Conservation (phyloP, 2,113 vertebrate genomes). For the Eira barbara region DNA sequence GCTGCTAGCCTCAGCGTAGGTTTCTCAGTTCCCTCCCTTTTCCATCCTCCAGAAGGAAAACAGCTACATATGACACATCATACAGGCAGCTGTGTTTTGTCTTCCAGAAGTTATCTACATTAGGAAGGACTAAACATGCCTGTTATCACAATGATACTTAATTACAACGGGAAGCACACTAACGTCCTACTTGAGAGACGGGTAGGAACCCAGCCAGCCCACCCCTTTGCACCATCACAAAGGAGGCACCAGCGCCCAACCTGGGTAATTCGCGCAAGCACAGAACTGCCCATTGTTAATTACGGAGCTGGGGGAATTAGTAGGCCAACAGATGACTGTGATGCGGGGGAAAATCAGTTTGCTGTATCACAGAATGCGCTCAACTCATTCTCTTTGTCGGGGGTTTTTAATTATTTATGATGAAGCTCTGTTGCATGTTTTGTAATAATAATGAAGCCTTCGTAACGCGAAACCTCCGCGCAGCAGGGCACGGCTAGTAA, state of each 20-base stretch:
- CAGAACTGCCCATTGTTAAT: slow-evolving; percentile 53
- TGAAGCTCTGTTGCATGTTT: slow-evolving; percentile 39
- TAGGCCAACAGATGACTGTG: neutral
- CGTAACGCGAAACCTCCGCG: slow-evolving; percentile 46
- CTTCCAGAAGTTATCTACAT: slow-evolving; percentile 52
- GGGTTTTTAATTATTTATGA: slow-evolving; percentile 67
- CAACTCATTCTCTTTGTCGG: slow-evolving; percentile 48
- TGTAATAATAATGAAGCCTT: slow-evolving; percentile 59
- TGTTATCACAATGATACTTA: slow-evolving; percentile 59
- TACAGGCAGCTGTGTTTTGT: slow-evolving; percentile 26
- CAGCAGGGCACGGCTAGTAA: neutral
- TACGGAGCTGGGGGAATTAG: slow-evolving; percentile 38
- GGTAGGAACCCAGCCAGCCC: slow-evolving; percentile 43
- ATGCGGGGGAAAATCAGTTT: slow-evolving; percentile 27
- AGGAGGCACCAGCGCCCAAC: slow-evolving; percentile 20
- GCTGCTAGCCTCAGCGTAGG: neutral
- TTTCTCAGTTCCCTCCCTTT: neutral
- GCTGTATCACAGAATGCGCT: slow-evolving; percentile 51
- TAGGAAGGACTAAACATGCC: slow-evolving; percentile 54
- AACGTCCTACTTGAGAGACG: slow-evolving; percentile 54
- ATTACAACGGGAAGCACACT: slow-evolving; percentile 58
- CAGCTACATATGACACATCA: neutral
- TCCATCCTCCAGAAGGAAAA: slow-evolving; percentile 29
- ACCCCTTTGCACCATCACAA: neutral
- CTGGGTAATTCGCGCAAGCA: slow-evolving; percentile 56